Percentiles rank a stretch among this genome's conserved stretches.
Evolutionary conservation across 1,140 invertebrate genomes (phyloP).

Genomic region (Pararge aegeria): DNA sequence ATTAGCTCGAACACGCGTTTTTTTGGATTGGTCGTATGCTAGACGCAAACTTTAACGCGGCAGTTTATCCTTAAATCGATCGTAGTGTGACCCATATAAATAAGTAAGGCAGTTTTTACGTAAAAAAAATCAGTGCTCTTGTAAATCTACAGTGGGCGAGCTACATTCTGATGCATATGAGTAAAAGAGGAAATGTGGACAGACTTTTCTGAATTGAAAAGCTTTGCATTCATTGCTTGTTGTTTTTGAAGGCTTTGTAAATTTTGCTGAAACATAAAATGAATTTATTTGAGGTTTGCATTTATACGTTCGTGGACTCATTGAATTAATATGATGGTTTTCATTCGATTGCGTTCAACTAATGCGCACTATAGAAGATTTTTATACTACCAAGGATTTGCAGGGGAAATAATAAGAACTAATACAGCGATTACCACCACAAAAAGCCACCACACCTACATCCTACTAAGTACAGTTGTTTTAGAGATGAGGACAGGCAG

Average conservation of each 20-base stretch:
- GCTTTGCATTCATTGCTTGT: neutral
- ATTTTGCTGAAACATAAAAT: neutral
- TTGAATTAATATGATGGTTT: neutral
- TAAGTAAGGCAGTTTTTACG: no score
- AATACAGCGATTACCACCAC: no score
- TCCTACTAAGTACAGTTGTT: no score
- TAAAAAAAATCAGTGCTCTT: neutral
- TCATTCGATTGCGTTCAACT: neutral
- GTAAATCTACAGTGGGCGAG: neutral
- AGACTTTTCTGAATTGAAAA: neutral
- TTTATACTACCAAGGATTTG: no score
- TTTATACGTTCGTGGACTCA: neutral
- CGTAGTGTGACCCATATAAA: neutral
- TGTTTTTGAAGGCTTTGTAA: constrained; percentile 1
- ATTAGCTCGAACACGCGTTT: no score
- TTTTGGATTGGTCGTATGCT: no score
- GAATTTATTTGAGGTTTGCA: neutral
- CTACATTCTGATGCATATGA: neutral
- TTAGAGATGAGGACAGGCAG: no score
- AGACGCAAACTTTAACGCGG: no score
- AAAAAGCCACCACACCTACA: no score
- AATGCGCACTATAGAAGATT: no score
- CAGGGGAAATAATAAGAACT: no score
- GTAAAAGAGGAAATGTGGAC: neutral
- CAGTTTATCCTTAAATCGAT: no score